These are phyloP conservation scores for Gymnogyps californianus DNA, from an alignment of 2,113 vertebrate genomes.

Conservation along the genomic window DNA sequence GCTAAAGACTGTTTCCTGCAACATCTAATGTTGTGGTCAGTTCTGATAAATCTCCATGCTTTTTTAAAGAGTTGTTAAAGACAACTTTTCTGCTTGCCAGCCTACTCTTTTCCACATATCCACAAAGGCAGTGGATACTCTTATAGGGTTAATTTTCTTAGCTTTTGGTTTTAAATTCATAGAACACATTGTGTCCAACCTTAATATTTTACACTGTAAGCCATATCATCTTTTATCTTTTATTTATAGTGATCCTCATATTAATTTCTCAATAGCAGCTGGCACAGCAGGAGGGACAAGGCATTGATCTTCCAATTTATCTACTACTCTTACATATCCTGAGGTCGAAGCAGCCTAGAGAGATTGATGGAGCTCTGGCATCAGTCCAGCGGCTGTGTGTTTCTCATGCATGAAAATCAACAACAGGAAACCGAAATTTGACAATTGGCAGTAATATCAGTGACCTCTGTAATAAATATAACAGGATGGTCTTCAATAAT, in stretches of 20 bases:
- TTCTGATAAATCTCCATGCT: neutral
- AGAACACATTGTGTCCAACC: conserved; percentile 63
- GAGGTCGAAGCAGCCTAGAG: conserved; percentile 63
- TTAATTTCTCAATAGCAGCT: conserved; percentile 84
- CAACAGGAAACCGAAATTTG: conserved; percentile 71
- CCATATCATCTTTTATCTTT: conserved; percentile 83
- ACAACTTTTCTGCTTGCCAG: neutral
- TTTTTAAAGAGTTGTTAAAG: neutral
- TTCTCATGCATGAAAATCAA: conserved; percentile 77
- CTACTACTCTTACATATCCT: conserved; percentile 70
- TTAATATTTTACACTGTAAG: conserved; percentile 82
- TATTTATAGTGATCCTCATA: conserved; percentile 82
- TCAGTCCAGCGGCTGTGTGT: conserved; percentile 25
- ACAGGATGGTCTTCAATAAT: conserved; percentile 70
- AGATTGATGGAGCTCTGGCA: conserved; percentile 72
- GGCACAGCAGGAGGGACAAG: conserved; percentile 73
- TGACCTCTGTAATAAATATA: conserved; percentile 73
- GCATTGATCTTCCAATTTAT: conserved; percentile 82
- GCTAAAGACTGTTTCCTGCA: neutral
- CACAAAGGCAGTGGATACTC: neutral
- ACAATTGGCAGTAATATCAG: conserved; percentile 70
- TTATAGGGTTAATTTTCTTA: conserved; percentile 69
- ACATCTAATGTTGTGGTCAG: neutral
- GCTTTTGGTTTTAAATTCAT: conserved; percentile 69
- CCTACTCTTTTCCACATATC: neutral